Evolutionary conservation across 1,140 invertebrate genomes (phyloP).

Genomic region (Drosophila arawakana): DNA sequence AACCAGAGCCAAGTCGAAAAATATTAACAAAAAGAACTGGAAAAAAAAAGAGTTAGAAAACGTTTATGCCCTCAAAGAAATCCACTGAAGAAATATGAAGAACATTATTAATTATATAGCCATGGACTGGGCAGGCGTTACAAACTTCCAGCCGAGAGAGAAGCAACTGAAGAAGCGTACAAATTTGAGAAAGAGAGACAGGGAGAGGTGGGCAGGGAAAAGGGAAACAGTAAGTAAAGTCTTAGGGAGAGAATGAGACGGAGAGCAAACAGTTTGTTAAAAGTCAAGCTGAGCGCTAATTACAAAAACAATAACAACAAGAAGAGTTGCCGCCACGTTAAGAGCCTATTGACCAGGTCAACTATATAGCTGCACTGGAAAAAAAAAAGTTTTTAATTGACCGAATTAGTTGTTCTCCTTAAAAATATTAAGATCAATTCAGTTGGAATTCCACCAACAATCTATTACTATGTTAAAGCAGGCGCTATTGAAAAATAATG

Average conservation of each 20-base stretch:
- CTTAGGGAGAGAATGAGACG: not conserved
- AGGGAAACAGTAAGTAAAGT: not conserved
- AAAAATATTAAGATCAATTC: too few species aligned
- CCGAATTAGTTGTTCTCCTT: too few species aligned
- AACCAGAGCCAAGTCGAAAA: conserved; percentile 5
- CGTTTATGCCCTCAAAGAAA: conserved; percentile 1
- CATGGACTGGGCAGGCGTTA: conserved; percentile 50
- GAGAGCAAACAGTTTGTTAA: conserved; percentile 44
- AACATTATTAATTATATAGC: conserved; percentile 72
- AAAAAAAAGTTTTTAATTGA: too few species aligned
- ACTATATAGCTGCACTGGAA: not conserved
- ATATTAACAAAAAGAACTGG: conserved; percentile 9
- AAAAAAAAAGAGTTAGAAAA: conserved; percentile 7
- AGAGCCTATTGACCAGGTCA: conserved; percentile 7
- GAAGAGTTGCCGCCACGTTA: conserved; percentile 33
- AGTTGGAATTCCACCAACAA: too few species aligned
- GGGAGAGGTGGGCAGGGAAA: conserved; percentile 15
- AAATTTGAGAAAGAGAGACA: conserved; percentile 21
- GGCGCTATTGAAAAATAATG: too few species aligned
- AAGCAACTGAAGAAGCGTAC: conserved; percentile 50
- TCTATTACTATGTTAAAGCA: too few species aligned
- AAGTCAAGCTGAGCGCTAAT: conserved; percentile 44
- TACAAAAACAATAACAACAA: conserved; percentile 57
- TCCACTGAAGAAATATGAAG: conserved; percentile 36
- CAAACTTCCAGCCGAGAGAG: conserved; percentile 46